phyloP scores from a whole-genome alignment of 2,888 invertebrate genomes.

The Choristoneura rosaceana region DNA sequence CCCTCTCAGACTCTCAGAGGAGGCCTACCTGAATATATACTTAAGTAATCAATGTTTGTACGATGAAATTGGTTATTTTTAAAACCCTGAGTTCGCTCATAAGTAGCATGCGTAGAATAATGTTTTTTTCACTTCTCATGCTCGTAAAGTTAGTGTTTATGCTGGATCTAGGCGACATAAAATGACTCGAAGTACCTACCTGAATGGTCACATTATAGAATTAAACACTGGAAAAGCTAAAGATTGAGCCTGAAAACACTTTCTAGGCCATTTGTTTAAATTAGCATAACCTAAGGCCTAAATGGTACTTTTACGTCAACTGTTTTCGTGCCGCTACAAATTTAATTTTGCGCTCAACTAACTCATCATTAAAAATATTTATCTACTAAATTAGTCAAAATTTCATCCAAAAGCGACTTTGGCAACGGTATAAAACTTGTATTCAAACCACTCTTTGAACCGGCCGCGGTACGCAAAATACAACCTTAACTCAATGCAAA shows the following conservation, averaged over 20 bases:
- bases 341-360: not conserved
- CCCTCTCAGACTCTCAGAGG: too few species aligned
- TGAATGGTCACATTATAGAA: too few species aligned
- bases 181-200: too few species aligned
- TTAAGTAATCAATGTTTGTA: too few species aligned
- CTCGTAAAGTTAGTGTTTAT: too few species aligned
- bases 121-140: too few species aligned
- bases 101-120: too few species aligned
- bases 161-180: too few species aligned
- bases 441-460: not conserved
- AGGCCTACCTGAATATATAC: too few species aligned
- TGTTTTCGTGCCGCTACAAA: constrained; percentile 14
- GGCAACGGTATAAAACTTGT: constrained; percentile 3
- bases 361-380: not conserved
- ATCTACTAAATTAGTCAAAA: not conserved
- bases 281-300: not conserved
- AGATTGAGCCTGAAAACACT: not conserved
- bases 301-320: not conserved
- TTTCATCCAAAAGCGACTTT: not conserved
- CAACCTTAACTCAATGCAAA: not conserved
- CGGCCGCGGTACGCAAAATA: not conserved
- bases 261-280: not conserved
- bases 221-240: too few species aligned
- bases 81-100: too few species aligned
- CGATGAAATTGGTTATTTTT: too few species aligned